Conservation (phyloP, 2,888 invertebrate genomes). For the Parascotia fuliginaria region DNA sequence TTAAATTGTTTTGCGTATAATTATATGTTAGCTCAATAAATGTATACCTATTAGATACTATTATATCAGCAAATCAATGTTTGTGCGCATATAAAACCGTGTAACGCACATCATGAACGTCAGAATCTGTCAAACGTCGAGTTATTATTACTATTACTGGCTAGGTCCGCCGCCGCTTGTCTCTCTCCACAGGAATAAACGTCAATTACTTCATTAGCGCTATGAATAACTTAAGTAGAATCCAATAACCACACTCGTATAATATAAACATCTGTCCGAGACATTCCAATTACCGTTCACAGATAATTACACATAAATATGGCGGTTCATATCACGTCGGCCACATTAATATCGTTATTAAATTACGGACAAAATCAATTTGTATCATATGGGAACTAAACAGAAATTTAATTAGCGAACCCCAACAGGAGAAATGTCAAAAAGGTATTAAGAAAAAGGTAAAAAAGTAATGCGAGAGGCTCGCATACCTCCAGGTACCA, state of each 20-base stretch:
- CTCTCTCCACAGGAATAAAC: slow-evolving; percentile 20
- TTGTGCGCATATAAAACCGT: slow-evolving; percentile 13
- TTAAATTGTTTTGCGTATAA: too few species aligned
- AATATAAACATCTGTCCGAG: slow-evolving; percentile 36
- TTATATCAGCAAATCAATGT: background rate
- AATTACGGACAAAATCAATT: slow-evolving; percentile 76
- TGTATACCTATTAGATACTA: background rate
- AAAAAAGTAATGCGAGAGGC: slow-evolving; percentile 47
- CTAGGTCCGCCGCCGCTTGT: slow-evolving; percentile 11
- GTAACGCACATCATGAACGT: slow-evolving; percentile 17
- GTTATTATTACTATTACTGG: too few species aligned
- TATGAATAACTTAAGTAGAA: slow-evolving; percentile 36
- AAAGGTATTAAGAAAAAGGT: slow-evolving; percentile 65
- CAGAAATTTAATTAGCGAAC: slow-evolving; percentile 75
- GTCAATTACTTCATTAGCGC: slow-evolving; percentile 39
- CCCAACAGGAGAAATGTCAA: slow-evolving; percentile 68
- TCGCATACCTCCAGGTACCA: slow-evolving; percentile 66
- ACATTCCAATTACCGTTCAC: slow-evolving; percentile 38
- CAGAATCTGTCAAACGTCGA: slow-evolving; percentile 4
- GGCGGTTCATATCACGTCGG: slow-evolving; percentile 46
- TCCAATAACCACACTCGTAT: slow-evolving; percentile 24
- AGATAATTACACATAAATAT: slow-evolving; percentile 46
- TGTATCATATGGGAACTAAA: slow-evolving; percentile 63
- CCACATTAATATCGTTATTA: slow-evolving; percentile 66
- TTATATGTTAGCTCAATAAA: too few species aligned